Evolutionary conservation across 2,797 vertebrate genomes (phyloP).

Genomic region (Hapalemur alaotrensis): DNA sequence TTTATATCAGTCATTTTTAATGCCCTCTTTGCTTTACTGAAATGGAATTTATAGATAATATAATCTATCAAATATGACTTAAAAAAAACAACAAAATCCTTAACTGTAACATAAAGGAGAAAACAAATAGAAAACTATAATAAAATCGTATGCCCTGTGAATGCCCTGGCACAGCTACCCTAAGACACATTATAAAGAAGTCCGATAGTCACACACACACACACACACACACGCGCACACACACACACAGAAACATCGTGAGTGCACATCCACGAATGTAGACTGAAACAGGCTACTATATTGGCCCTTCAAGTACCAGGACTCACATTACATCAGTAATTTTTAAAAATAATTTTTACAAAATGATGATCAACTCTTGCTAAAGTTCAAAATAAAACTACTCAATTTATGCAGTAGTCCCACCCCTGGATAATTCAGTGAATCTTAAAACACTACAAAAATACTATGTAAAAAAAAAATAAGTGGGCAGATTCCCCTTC

Average conservation of each 20-base stretch:
- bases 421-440: neutral
- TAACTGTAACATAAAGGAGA: neutral
- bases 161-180: neutral
- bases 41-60: neutral
- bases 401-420: neutral
- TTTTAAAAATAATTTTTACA: neutral
- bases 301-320: too few relatives aligned
- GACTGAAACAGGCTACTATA: accelerated
- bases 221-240: too few relatives aligned
- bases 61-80: neutral
- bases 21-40: neutral
- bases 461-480: neutral
- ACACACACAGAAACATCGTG: too few relatives aligned
- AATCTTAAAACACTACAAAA: neutral
- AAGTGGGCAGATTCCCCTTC: neutral
- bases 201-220: too few relatives aligned
- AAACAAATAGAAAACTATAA: neutral
- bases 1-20: neutral
- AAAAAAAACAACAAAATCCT: neutral
- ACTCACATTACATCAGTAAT: neutral
- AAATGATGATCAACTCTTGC: neutral
- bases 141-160: neutral
- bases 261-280: accelerated
- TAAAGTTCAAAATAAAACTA: neutral
- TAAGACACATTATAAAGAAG: neutral